Percentiles rank a stretch among this genome's conserved stretches.
phyloP scores from a whole-genome alignment of 2,797 vertebrate species.

The Scomberomorus guttatus region DNA sequence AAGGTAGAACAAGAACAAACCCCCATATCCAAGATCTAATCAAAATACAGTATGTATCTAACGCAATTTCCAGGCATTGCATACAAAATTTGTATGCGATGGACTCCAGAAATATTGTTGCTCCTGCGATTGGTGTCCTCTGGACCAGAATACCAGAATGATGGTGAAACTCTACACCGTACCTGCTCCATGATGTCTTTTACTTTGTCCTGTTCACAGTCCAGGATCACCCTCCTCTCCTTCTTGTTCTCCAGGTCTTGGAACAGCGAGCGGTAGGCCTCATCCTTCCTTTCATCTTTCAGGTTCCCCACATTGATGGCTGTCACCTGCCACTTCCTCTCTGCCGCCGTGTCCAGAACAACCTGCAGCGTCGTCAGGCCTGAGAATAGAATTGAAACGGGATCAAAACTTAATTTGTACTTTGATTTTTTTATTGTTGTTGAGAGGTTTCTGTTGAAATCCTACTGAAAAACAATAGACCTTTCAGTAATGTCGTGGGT shows the following conservation, averaged over 20 bases:
- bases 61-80: not conserved
- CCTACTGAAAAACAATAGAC: not conserved
- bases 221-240: constrained; percentile 96
- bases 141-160: not conserved
- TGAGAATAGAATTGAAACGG: constrained; percentile 60
- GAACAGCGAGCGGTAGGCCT: constrained; percentile 97
- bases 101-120: not conserved
- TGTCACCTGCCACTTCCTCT: constrained; percentile 99
- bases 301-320: constrained; percentile 99
- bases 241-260: constrained; percentile 98
- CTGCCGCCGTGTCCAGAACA: constrained; percentile 96
- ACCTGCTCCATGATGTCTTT: constrained; percentile 99
- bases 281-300: constrained; percentile 98
- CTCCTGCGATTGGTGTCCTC: too few species aligned
- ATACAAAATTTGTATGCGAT: not conserved
- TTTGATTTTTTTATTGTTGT: not conserved
- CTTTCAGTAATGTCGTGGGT: not conserved
- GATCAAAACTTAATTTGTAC: not conserved
- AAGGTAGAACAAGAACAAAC: not conserved
- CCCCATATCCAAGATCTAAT: not conserved
- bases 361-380: constrained; percentile 97
- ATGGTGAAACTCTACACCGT: constrained; percentile 9
- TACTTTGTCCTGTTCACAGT: constrained; percentile 99
- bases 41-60: not conserved
- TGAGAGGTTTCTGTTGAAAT: not conserved